Evolutionary conservation across 2,113 vertebrate genomes (phyloP), one percentile per base, ranked within the genome.

Genomic region (Ranitomeya variabilis): DNA sequence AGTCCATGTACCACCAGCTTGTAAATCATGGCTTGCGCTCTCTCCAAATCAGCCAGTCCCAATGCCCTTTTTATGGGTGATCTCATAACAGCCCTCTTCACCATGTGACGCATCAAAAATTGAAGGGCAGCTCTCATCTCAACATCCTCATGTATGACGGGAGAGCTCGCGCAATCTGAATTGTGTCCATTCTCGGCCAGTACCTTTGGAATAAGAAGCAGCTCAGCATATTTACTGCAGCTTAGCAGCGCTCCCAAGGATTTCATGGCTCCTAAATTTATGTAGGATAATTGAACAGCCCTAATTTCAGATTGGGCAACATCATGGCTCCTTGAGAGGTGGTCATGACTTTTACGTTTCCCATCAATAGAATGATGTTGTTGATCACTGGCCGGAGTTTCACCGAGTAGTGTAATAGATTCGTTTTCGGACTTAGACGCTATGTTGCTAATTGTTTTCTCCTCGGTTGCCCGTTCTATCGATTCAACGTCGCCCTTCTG

Each of bases 31-130:
- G 97, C 96, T 92, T 99, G 98, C 0, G 98, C 98, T 37, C 98
- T 92, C 87, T 99, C 98, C 92, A 99, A 91, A 91, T 99, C 97
- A 0, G 96, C 95, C 92, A 99, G 92, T n/a, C 97, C 97, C 67
- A 99, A 81, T 0, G 97, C 98, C 3, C 97, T 94, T 91, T 99
- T 99, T 90, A 99, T 99, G 3, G 98, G 98, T 0, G 98, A 99
- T 9, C 98, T 96, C 97, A 98, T 97, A 89, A 99, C 97, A 0
- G 98, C 98, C 0, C 98, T 94, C 89, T 98, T 99, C 88, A 99
- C 98, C 98, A 99, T 99, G 88, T 99, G 97, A 12, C 98, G 95
- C 98, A 99, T 99, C 71, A 99, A 93, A 84, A 99, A 98, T 94
- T 99, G 98, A 92, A 99, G 91, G 1, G 98, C 97, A 0, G 97